Evolutionary conservation across 1,140 invertebrate species (phyloP), one percentile per base, ranked within the genome.

Genomic region (Scaptomyza hsui): DNA sequence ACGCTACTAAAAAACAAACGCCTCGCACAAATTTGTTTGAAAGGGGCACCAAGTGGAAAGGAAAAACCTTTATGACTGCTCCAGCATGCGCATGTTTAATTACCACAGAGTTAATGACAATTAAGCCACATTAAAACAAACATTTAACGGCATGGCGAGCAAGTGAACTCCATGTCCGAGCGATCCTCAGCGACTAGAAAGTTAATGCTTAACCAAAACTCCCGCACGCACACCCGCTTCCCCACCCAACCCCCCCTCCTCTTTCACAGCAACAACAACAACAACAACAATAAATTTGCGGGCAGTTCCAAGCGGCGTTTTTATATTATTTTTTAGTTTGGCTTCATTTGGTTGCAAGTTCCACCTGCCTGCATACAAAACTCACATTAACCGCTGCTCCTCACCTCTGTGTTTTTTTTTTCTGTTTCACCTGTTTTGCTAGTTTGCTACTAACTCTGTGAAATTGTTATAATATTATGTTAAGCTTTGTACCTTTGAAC

Each of bases 61-160:
- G 32, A 45, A 57, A 29, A 74, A 59, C 71, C 29, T 13, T 65
- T 16, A 76, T 69, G 56, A 85, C 63, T 80, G 68, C 68, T n/a
- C 63, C 73, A 62, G 81, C 81, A 86, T 85, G 81, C 61, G 82
- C 82, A 86, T 81, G 82, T 81, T 29, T 86, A 78, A 88, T 81
- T 77, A 81, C 69, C 64, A 49, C 45, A 77, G 48, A 77, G 53
- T 63, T 86, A 77, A 86, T 88, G 61, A 81, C 86, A 88, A 78
- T 78, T 85, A 88, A 74, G 82, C 62, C 70, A 86, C 68, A 67
- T 55, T 86, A 74, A 76, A 69, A 81, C 73, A 77, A 29, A 63
- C 75, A 60, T 67, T 72, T 85, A 79, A 82, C 48, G 75, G 79
- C 79, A 83, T 82, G 77, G 62, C 35, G 15, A 29, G 26, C 48